Base-by-base conservation (phyloP, 2,797 vertebrate species). In the Labroides dimidiatus region DNA sequence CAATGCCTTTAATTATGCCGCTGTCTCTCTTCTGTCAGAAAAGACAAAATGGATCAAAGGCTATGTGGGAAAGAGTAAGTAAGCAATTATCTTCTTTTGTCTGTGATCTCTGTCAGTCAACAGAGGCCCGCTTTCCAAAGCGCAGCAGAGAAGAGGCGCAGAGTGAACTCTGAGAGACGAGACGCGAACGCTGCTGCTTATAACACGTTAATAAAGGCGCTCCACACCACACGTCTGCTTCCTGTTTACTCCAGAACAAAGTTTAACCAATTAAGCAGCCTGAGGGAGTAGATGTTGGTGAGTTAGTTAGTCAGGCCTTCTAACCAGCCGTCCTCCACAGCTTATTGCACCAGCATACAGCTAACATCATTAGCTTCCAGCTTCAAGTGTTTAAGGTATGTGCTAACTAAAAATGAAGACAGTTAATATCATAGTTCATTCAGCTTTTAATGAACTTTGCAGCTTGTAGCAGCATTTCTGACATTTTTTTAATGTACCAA, bases 1-100 rank as follows among this genome's bases (percentile, higher is more conserved):
- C 86, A 90, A 91, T 84, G 82, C 80, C 80, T 90, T 91, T 89
- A 91, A 92, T 93, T 91, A 91, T 86, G 81, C 85, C 15, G 66
- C 87, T 82, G 75, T 89, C 87, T 75, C 69, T 83, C 68, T 77
- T 75, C 65, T 85, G 92, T 85, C 88, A 85, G 72, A 82, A 76
- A 85, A 89, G 80, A 90, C 86, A 71, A 89, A 90, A 90, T 84
- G 80, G 85, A 91, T 91, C 89, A 90, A 80, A 92, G 89, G 82
- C 74, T 78, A 84, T 84, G 79, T 72, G 75, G 72, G 81, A 83
- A 85, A 78, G 84, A 82, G 84, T 88, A 82, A 89, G 84, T 84
- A 85, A 86, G 88, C 88, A 90, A 91, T 92, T 89, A 91, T 87
- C 80, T 81, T 61, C 84, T 82, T 91, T 91, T 90, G 90, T 92